Evolutionary conservation across 2,113 vertebrate genomes (phyloP), one percentile per base, ranked within the genome.

Genomic region (Elgaria multicarinata): DNA sequence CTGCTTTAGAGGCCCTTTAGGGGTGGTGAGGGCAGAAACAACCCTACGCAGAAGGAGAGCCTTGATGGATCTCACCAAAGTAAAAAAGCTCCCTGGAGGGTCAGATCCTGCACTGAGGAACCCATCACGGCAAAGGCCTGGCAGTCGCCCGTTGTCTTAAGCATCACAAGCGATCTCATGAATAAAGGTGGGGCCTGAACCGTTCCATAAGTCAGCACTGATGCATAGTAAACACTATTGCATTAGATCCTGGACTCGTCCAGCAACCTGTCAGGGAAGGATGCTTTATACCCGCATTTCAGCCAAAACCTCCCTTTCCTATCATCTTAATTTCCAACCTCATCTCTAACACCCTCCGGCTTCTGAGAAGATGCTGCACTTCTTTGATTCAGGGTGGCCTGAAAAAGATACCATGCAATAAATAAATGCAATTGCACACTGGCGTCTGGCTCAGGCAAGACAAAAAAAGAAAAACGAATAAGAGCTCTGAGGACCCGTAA

Each of bases 301-400:
- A 88, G 58, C 1, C 85, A 75, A 82, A 90, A 67, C 22, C 7
- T 82, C 82, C 64, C 79, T 91, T 89, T 64, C 91, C 83, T 50
- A 77, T 24, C 89, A 76, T 79, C 86, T 86, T 94, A 93, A 87
- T 87, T 90, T 93, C 83, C 91, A 82, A 93, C 80, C 84, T 58
- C 50, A 24, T 26, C 92, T 80, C 88, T 88, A 92, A 95, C n/a
- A n/a, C 44, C 74, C 93, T 83, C 92, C 76, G 87, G 89, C 90
- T 93, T 86, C 67, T 64, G 83, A 75, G 87, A 88, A 90, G 85
- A 87, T 92, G 71, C 93, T 72, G 39, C 16, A 88, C 89, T 74
- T 44, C 62, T 33, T 78, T 82, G 77, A 2, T 71, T 90, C 36
- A 16, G 28, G 69, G 16, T 18, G 86, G 31, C 24, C 44, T 75